phyloP scores from a whole-genome alignment of 2,888 invertebrate genomes.

The Pinctada fucata region DNA sequence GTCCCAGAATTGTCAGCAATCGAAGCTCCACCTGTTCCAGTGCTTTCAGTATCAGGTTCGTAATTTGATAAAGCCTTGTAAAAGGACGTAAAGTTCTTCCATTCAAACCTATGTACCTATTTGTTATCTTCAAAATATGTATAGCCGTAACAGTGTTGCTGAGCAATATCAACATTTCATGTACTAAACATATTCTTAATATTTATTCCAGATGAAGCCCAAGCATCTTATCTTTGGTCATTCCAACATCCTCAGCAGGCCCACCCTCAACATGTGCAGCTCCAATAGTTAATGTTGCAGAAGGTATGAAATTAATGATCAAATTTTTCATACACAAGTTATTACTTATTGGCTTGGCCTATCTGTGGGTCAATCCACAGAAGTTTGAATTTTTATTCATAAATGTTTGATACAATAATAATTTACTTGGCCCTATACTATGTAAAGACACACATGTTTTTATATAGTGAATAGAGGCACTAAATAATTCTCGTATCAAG shows the following conservation, averaged over 20 bases:
- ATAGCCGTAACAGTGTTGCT: too few species aligned
- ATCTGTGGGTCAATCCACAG: too few species aligned
- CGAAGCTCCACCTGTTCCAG: neutral
- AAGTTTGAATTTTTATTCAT: too few species aligned
- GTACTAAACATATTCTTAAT: neutral
- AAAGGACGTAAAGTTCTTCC: neutral
- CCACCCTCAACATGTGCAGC: neutral
- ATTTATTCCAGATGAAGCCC: neutral
- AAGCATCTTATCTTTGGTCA: neutral
- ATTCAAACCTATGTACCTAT: neutral
- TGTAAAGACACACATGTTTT: too few species aligned
- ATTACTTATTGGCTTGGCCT: too few species aligned
- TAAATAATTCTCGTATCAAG: too few species aligned
- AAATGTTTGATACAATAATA: too few species aligned
- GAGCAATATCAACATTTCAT: too few species aligned
- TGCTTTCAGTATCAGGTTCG: neutral
- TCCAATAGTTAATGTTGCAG: neutral
- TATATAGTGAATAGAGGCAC: too few species aligned
- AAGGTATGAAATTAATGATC: neutral
- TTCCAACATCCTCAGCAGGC: conserved; percentile 1
- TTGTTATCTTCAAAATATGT: too few species aligned
- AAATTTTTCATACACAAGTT: neutral
- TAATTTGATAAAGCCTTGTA: neutral
- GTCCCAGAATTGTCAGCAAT: too few species aligned
- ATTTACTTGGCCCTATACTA: too few species aligned